Conservation (phyloP, 2,888 invertebrate genomes). For the Zaprionus obscuricornis region DNA sequence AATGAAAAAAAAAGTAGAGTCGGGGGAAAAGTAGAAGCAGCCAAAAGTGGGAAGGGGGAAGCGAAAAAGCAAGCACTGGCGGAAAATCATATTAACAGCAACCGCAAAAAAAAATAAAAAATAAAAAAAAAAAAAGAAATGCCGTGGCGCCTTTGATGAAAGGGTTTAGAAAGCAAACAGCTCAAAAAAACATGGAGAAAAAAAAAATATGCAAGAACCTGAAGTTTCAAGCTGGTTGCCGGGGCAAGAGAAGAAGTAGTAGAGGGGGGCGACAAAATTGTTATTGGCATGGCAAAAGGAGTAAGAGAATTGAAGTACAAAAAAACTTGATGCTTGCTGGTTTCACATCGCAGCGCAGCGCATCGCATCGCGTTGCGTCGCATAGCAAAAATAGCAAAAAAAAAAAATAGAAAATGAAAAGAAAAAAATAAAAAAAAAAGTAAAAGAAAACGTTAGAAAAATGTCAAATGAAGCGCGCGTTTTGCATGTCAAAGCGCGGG, state of each 20-base stretch:
- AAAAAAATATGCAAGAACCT: conserved; percentile 21
- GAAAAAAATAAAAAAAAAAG: conserved; percentile 16
- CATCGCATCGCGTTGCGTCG: too few relatives aligned
- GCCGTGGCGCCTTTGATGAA: conserved; percentile 66
- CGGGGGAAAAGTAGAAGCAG: background rate
- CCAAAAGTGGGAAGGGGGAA: conserved; percentile 9
- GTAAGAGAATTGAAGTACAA: too few relatives aligned
- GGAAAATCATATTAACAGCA: conserved; percentile 66
- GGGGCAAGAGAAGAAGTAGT: background rate
- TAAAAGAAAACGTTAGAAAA: conserved; percentile 51
- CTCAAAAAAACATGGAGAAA: conserved; percentile 28
- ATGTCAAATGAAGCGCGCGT: conserved; percentile 76
- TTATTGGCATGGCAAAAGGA: too few relatives aligned
- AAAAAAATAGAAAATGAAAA: background rate
- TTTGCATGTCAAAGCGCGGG: conserved; percentile 74
- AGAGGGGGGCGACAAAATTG: too few relatives aligned
- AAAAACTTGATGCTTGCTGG: too few relatives aligned
- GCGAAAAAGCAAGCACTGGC: conserved; percentile 27
- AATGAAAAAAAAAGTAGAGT: conserved; percentile 9
- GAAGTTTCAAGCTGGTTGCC: conserved; percentile 7
- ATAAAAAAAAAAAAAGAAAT: too few relatives aligned
- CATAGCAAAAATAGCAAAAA: conserved; percentile 25
- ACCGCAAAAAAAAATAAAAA: conserved; percentile 65
- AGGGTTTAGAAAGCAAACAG: conserved; percentile 58
- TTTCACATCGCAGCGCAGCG: too few relatives aligned